Evolutionary conservation across 2,888 invertebrate genomes (phyloP).

Genomic region (Brachyptera risi): DNA sequence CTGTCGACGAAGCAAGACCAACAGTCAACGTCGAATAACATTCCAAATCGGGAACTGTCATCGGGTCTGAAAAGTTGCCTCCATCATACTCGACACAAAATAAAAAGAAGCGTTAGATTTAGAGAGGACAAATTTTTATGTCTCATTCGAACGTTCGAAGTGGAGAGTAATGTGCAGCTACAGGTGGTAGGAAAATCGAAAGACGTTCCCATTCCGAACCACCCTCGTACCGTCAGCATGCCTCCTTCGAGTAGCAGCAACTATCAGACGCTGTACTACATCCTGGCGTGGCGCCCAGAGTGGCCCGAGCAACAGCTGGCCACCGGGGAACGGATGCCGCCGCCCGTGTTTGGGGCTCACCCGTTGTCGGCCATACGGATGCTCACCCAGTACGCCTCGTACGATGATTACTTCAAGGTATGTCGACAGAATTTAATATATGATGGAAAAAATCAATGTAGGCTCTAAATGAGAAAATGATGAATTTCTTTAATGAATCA

Average conservation of each 20-base stretch:
- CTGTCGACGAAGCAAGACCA: background rate
- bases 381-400: background rate
- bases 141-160: background rate
- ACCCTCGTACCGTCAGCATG: background rate
- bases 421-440: no score
- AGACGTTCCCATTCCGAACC: background rate
- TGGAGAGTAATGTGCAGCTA: background rate
- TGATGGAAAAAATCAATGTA: no score
- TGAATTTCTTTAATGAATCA: no score
- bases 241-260: background rate
- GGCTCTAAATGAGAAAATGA: no score
- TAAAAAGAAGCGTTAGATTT: background rate
- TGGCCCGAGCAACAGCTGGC: background rate
- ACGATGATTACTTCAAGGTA: constrained; percentile 7
- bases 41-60: background rate
- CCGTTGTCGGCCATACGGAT: background rate
- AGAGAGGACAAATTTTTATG: no score
- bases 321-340: background rate
- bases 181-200: background rate
- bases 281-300: background rate
- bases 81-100: background rate
- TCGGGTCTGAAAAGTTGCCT: background rate
- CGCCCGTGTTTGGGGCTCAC: background rate
- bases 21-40: background rate
- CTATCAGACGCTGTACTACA: background rate